A percentile compares a stretch with the other conserved stretches of the same genome.
phyloP scores from a whole-genome alignment of 2,888 invertebrate species.

The Dinocampus coccinellae region DNA sequence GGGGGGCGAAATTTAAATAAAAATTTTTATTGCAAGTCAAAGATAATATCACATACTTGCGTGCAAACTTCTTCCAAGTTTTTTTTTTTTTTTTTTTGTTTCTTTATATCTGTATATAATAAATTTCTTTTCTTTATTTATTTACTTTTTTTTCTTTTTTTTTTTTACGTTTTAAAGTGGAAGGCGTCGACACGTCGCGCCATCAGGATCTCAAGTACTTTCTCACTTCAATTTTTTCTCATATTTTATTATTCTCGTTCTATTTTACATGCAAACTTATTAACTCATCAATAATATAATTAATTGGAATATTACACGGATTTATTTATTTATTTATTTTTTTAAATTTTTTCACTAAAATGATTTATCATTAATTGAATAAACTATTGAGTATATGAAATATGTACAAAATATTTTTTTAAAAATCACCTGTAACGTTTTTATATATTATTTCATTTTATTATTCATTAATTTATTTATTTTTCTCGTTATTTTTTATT shows the following conservation, averaged over 20 bases:
- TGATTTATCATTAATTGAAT: too few species aligned
- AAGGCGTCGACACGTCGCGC: not conserved
- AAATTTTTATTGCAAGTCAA: not conserved
- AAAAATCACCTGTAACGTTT: too few species aligned
- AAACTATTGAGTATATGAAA: too few species aligned
- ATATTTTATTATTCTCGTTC: not conserved
- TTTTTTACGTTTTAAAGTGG: not conserved
- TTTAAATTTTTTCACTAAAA: too few species aligned
- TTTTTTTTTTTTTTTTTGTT: not conserved
- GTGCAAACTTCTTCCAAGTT: not conserved
- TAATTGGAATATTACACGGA: not conserved
- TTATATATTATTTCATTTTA: too few species aligned
- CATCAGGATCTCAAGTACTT: not conserved
- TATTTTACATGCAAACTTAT: not conserved
- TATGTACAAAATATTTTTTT: too few species aligned
- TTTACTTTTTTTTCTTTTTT: not conserved
- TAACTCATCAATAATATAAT: not conserved
- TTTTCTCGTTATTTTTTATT: too few species aligned
- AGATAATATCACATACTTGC: slow-evolving; percentile 19
- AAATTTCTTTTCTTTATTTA: too few species aligned
- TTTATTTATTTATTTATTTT: too few species aligned
- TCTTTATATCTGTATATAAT: not conserved
- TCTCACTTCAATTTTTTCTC: not conserved
- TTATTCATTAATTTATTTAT: too few species aligned
- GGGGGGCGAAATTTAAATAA: slow-evolving; percentile 14